phyloP scores from a whole-genome alignment of 2,113 vertebrate species.

The Oryzias woworae region DNA sequence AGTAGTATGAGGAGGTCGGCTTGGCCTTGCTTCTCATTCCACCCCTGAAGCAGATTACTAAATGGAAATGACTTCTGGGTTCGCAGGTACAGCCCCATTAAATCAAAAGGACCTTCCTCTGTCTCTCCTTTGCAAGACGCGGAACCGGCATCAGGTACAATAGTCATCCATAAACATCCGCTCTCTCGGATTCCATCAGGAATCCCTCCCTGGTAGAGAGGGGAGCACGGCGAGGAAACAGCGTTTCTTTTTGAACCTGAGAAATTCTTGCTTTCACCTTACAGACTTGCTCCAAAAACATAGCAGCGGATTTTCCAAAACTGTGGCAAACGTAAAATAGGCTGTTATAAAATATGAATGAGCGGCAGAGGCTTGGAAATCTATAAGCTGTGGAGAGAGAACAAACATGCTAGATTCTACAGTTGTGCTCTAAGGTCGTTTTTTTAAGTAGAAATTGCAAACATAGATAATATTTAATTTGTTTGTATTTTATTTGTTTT shows the following conservation, averaged over 20 bases:
- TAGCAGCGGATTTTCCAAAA: constrained; percentile 1
- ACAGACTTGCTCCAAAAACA: constrained; percentile 17
- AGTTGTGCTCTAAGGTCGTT: background rate
- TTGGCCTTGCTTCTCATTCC: constrained; percentile 54
- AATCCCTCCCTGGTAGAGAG: constrained; percentile 14
- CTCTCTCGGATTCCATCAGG: constrained; percentile 22
- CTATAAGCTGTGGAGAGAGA: background rate
- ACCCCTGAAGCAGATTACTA: constrained; percentile 55
- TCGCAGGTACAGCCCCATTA: constrained; percentile 32
- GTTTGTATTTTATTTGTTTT: too few relatives aligned
- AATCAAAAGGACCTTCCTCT: constrained; percentile 24
- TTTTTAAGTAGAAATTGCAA: too few relatives aligned
- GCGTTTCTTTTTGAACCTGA: constrained; percentile 14
- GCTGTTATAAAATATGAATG: constrained; percentile 20
- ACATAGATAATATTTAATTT: background rate
- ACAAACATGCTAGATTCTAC: background rate
- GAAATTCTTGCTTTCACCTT: constrained; percentile 30
- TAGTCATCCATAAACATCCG: constrained; percentile 21
- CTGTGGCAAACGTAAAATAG: constrained; percentile 12
- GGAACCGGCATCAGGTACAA: constrained; percentile 15
- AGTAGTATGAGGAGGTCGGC: constrained; percentile 28
- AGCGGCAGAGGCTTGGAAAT: background rate
- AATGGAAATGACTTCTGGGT: constrained; percentile 60
- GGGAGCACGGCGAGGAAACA: background rate
- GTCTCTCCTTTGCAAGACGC: constrained; percentile 11